Evolutionary conservation across 1,140 invertebrate species (phyloP).

Genomic region (Penaeus chinensis): DNA sequence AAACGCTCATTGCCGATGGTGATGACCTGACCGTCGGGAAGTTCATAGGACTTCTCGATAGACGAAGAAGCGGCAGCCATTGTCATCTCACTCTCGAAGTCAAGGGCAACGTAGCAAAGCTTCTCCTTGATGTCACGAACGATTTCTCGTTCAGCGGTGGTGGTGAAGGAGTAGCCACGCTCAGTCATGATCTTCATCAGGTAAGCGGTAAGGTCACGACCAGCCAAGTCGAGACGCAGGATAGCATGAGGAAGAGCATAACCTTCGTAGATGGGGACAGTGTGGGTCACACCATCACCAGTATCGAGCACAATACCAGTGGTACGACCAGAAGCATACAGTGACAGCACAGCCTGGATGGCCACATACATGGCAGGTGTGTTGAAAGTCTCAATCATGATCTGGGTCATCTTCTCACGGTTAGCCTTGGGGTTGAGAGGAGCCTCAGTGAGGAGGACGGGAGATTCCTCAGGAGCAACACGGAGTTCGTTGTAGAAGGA

Average conservation of each 20-base stretch:
- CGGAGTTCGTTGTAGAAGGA: constrained; percentile 95
- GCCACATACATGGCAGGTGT: constrained; percentile 93
- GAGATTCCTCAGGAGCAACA: constrained; percentile 93
- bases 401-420: constrained; percentile 88
- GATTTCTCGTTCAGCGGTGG: constrained; percentile 85
- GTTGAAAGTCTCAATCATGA: constrained; percentile 96
- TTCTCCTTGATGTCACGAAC: constrained; percentile 88
- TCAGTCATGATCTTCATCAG: constrained; percentile 92
- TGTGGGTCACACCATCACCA: constrained; percentile 94
- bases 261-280: constrained; percentile 93
- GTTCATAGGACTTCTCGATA: constrained; percentile 84
- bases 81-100: constrained; percentile 44
- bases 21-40: constrained; percentile 86
- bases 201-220: constrained; percentile 89
- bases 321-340: constrained; percentile 93
- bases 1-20: constrained; percentile 85
- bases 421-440: constrained; percentile 92
- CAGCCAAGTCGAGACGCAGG: constrained; percentile 87
- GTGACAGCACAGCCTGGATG: constrained; percentile 89
- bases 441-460: constrained; percentile 88
- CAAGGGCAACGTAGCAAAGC: constrained; percentile 42
- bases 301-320: constrained; percentile 93
- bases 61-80: no score
- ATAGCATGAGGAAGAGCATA: constrained; percentile 89
- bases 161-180: constrained; percentile 72